Evolutionary conservation across 2,888 invertebrate genomes (phyloP), one percentile per base, ranked within the genome.

Genomic region (Exocentrus adspersus): DNA sequence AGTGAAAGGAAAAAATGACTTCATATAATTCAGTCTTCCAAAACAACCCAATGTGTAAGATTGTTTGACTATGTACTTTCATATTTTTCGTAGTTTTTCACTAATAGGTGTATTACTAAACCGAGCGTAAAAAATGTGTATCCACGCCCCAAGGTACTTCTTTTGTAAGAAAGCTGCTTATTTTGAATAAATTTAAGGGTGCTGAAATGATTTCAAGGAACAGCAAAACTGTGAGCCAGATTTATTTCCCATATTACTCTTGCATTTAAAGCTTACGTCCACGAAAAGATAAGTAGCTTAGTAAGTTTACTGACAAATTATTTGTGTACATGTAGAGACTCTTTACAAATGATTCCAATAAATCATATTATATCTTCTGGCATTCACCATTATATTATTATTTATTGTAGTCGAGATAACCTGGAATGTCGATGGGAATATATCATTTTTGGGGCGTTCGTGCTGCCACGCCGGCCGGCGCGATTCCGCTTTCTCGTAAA

Each of bases 281-380:
- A 61, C 63, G 64, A 64, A 66, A 64, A 67, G 71, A 69, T 71
- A 71, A 71, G 71, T 68, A 71, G 70, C 71, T 71, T 71, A 71
- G 61, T 62, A 68, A 64, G 67, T 61, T 68, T 58, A 54, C 68
- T 71, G 71, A 70, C 69, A 71, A 71, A 70, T 71, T 70, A 70
- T 70, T 70, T 70, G 69, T 71, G 70, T 70, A 70, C 69, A 71
- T 68, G 65, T 61, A 61, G 52, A 45, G 66, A 64, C 64, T 62
- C 60, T 61, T 69, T 64, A 69, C 69, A 71, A 71, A 71, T 71
- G 69, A 68, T 63, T 61, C 28, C 58, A 43, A 69, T 71, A 65
- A 65, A 69, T 71, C 64, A 67, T 41, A 30, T 37, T 45, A 60
- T 67, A 67, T 67, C 67, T 67, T 64, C 57, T 50, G 53, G 52